Conservation (phyloP, 92 coral and sea anemone species). For the Porites divaricata region DNA sequence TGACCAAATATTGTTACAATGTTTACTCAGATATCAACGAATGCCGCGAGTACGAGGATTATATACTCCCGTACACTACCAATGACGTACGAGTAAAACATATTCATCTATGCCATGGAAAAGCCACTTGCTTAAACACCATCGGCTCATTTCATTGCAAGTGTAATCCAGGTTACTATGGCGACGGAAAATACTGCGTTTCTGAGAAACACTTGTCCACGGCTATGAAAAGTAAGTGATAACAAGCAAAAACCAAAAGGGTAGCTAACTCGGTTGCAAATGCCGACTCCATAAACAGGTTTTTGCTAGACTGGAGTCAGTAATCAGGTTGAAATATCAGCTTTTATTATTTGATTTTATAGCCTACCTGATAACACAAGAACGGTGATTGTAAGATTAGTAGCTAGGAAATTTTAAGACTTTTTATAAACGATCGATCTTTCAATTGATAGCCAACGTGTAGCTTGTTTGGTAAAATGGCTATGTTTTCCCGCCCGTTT, state of each 20-base stretch:
- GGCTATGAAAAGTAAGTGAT: conserved; percentile 74
- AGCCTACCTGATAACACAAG: too few species aligned
- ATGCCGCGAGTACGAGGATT: conserved; percentile 61
- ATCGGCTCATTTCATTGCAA: conserved; percentile 90
- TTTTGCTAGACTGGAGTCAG: too few species aligned
- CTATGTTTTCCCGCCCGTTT: too few species aligned
- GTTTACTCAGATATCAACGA: conserved; percentile 78
- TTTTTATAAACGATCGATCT: too few species aligned
- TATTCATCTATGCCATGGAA: conserved; percentile 65
- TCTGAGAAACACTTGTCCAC: conserved; percentile 53
- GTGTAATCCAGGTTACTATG: conserved; percentile 90
- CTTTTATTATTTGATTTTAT: too few species aligned
- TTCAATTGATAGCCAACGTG: too few species aligned
- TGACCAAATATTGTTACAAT: not conserved
- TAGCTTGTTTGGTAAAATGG: too few species aligned
- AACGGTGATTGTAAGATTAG: too few species aligned
- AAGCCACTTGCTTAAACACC: conserved; percentile 82
- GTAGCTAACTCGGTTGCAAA: not conserved
- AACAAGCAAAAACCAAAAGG: not conserved
- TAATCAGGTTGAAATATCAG: too few species aligned
- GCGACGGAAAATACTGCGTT: conserved; percentile 80
- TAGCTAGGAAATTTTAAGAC: too few species aligned
- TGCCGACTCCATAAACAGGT: too few species aligned
- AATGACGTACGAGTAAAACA: conserved; percentile 64
- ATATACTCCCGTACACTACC: conserved; percentile 42